A percentile compares a stretch with the other conserved stretches of the same genome.
Evolutionary conservation across 2,797 vertebrate genomes (phyloP).

Genomic region (Chlorospingus flavigularis): DNA sequence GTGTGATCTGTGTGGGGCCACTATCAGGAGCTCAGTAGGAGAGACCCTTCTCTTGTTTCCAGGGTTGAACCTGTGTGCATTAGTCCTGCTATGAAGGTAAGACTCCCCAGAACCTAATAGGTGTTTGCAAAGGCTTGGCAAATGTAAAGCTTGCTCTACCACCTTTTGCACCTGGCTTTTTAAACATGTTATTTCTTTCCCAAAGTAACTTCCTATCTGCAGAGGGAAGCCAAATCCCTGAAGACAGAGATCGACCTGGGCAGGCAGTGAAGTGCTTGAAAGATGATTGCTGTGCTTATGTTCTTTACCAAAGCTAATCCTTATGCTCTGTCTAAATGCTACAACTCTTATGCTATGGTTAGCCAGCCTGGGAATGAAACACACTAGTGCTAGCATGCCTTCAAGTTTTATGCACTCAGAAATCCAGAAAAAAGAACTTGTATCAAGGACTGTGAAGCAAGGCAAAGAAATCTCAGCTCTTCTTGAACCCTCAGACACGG

Average conservation of each 20-base stretch:
- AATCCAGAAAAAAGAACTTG: not conserved
- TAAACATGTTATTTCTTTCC: not conserved
- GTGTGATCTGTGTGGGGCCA: accelerated
- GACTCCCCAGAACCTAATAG: not conserved
- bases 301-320: not conserved
- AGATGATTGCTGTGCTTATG: not conserved
- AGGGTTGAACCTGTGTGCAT: not conserved
- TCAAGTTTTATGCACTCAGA: not conserved
- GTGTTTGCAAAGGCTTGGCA: not conserved
- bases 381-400: not conserved
- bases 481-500: not conserved
- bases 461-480: not conserved
- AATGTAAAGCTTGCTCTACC: not conserved
- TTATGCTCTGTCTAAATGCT: not conserved
- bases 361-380: not conserved
- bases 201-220: not conserved
- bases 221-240: not conserved
- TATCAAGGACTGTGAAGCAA: not conserved
- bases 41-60: not conserved
- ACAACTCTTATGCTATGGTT: not conserved
- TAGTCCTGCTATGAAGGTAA: not conserved
- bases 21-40: not conserved
- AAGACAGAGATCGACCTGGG: not conserved
- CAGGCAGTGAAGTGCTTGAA: not conserved
- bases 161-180: not conserved